A percentile compares a stretch with the other conserved stretches of the same genome.
These are phyloP conservation scores for Phrynosoma platyrhinos DNA, from an alignment of 2,113 vertebrate genomes.

Conservation along the genomic window DNA sequence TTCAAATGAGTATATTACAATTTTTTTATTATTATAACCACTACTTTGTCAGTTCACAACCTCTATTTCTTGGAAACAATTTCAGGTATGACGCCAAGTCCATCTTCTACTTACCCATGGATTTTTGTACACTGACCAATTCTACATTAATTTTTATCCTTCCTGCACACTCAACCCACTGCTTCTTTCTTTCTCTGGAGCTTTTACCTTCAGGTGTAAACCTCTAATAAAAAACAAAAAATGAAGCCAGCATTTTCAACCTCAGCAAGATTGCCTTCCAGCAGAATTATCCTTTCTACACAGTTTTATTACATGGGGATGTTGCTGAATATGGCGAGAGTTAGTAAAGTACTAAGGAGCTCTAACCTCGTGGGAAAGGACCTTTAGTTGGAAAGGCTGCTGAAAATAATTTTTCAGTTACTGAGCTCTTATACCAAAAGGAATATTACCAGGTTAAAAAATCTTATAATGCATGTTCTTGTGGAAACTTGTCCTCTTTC, in stretches of 20 bases:
- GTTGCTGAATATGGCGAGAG: neutral
- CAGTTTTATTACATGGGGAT: neutral
- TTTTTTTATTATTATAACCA: neutral
- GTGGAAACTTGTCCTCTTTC: neutral
- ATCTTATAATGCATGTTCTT: conserved; percentile 15
- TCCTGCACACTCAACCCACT: neutral
- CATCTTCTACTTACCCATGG: neutral
- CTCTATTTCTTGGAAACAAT: too few species aligned
- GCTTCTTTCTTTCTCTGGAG: neutral
- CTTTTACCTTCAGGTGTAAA: neutral
- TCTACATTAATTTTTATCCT: neutral
- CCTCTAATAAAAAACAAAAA: neutral
- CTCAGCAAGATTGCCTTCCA: neutral
- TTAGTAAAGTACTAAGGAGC: conserved; percentile 4
- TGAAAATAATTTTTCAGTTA: neutral
- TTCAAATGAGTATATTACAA: neutral
- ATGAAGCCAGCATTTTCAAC: neutral
- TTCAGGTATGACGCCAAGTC: neutral
- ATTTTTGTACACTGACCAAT: neutral
- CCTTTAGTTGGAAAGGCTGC: neutral
- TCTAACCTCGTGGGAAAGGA: neutral
- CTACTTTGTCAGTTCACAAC: too few species aligned
- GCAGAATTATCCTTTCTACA: neutral
- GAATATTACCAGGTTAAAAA: neutral
- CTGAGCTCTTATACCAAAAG: neutral